Conservation (phyloP, 2,797 vertebrate species). For the Nyctalus aviator region DNA sequence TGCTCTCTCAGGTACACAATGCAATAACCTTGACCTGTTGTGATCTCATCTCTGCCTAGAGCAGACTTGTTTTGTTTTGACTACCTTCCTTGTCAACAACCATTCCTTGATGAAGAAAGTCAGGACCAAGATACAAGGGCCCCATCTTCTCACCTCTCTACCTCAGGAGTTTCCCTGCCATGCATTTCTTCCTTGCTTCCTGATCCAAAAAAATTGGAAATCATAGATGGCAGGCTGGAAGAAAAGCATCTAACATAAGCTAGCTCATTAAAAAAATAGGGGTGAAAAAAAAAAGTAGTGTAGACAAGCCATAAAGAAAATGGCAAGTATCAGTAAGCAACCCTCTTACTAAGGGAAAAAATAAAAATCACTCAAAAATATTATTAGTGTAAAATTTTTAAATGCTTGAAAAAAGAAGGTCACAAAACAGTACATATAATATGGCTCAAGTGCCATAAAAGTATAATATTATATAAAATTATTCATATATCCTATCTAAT, state of each 20-base stretch:
- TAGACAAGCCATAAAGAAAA: neutral
- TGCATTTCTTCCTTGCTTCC: neutral
- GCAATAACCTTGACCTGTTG: fast-evolving
- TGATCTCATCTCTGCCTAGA: neutral
- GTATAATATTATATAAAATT: neutral
- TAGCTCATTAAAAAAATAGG: neutral
- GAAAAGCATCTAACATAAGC: neutral
- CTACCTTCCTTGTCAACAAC: neutral
- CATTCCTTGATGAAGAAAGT: neutral
- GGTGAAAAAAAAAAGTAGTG: neutral
- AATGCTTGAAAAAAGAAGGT: neutral
- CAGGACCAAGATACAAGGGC: neutral
- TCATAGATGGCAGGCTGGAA: neutral
- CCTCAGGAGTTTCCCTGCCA: neutral
- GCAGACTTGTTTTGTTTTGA: neutral
- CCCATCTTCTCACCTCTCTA: neutral
- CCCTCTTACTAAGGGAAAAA: neutral
- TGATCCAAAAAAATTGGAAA: neutral
- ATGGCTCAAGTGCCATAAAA: neutral
- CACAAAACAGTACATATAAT: neutral
- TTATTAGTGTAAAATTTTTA: neutral
- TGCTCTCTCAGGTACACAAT: neutral
- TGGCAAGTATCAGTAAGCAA: neutral
- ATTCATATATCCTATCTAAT: neutral
- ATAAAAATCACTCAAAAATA: neutral